phyloP scores from a whole-genome alignment of 2,113 vertebrate genomes.

The Nothoprocta pentlandii region DNA sequence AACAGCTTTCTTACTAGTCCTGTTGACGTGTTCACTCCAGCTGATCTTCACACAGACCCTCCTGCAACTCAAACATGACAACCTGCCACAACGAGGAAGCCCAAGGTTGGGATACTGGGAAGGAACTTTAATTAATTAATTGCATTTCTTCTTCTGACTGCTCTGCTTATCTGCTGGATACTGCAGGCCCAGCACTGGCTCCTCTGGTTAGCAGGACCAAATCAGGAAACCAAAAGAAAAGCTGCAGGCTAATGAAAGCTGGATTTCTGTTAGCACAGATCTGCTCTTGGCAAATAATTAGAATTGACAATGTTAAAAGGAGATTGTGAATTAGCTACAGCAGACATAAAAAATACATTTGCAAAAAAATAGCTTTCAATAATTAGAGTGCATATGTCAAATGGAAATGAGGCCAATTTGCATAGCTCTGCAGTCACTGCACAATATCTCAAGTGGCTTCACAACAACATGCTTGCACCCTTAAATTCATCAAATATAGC shows the following conservation, averaged over 20 bases:
- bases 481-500: slow-evolving; percentile 40
- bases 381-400: slow-evolving; percentile 59
- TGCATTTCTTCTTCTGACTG: slow-evolving; percentile 38
- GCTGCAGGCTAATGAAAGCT: slow-evolving; percentile 55
- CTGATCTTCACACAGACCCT: neutral
- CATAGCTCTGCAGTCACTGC: neutral
- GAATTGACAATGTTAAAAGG: slow-evolving; percentile 45
- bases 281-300: slow-evolving; percentile 55
- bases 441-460: slow-evolving; percentile 22
- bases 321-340: slow-evolving; percentile 56
- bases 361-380: slow-evolving; percentile 22
- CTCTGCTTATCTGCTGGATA: slow-evolving; percentile 45
- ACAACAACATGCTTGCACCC: neutral
- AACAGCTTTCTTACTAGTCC: neutral
- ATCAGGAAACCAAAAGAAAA: slow-evolving; percentile 56
- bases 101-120: neutral
- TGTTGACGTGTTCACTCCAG: neutral
- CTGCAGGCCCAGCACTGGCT: slow-evolving; percentile 20
- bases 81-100: neutral
- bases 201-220: slow-evolving; percentile 42
- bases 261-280: slow-evolving; percentile 41
- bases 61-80: neutral
- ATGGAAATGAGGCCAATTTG: slow-evolving; percentile 58
- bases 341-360: slow-evolving; percentile 44
- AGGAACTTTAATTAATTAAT: slow-evolving; percentile 53